Conservation (phyloP, 2,797 vertebrate genomes). For the Callimico goeldii region DNA sequence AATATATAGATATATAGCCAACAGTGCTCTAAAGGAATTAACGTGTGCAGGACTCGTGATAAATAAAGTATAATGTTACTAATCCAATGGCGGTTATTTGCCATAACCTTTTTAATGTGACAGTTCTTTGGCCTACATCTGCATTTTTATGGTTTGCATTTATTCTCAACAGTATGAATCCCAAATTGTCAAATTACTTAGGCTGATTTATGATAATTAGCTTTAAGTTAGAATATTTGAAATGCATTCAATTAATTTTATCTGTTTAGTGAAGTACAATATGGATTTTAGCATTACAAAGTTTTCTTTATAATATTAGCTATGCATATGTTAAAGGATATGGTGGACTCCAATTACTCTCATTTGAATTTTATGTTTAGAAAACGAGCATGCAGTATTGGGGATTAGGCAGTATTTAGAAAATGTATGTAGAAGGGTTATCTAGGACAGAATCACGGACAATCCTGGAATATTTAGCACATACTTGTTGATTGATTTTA, state of each 20-base stretch:
- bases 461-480: conserved; percentile 17
- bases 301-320: conserved; percentile 63
- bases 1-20: background rate
- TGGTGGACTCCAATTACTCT: conserved; percentile 63
- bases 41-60: background rate
- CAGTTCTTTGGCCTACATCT: conserved; percentile 25
- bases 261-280: conserved; percentile 73
- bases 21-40: background rate
- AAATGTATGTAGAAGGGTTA: conserved; percentile 51
- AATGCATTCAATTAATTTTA: conserved; percentile 68
- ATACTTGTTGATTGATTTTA: conserved; percentile 64
- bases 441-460: conserved; percentile 26
- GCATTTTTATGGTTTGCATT: conserved; percentile 69
- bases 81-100: background rate
- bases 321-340: conserved; percentile 45
- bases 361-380: conserved; percentile 75
- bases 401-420: conserved; percentile 44
- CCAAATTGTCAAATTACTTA: conserved; percentile 79
- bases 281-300: conserved; percentile 58
- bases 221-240: conserved; percentile 73
- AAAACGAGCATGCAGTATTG: conserved; percentile 62
- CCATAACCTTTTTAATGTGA: conserved; percentile 41
- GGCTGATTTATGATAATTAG: conserved; percentile 83
- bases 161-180: conserved; percentile 77
- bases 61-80: background rate